Conservation (phyloP, 2,113 vertebrate genomes). For the Neoarius graeffei region DNA sequence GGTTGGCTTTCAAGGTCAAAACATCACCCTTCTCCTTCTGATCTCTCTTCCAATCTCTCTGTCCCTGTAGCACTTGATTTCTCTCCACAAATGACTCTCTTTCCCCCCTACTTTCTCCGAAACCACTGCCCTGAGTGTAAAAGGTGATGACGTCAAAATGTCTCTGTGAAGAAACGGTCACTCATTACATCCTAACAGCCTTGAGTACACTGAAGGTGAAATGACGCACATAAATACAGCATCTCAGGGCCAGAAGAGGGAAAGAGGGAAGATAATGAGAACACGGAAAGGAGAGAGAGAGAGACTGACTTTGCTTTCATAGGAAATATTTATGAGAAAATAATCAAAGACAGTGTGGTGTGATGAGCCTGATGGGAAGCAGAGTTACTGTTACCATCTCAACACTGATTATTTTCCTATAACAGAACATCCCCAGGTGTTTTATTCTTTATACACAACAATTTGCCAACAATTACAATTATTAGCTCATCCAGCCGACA, state of each 20-base stretch:
- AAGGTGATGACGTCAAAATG: slow-evolving; percentile 16
- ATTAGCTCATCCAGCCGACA: not conserved
- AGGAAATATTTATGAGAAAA: not conserved
- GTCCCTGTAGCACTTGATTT: no score
- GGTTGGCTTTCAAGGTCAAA: not conserved
- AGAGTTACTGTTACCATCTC: not conserved
- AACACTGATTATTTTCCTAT: not conserved
- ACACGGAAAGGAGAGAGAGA: not conserved
- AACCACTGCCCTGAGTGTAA: not conserved
- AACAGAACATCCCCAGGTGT: not conserved
- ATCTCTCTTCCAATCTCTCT: not conserved
- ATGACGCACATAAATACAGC: slow-evolving; percentile 18
- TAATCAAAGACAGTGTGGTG: not conserved
- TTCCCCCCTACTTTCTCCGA: not conserved
- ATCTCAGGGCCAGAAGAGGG: not conserved
- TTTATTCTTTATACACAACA: not conserved
- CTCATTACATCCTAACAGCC: not conserved
- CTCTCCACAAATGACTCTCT: not conserved
- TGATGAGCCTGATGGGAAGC: not conserved
- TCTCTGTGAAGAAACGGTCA: not conserved
- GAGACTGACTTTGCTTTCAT: not conserved
- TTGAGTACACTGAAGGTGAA: slow-evolving; percentile 12
- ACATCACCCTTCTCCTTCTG: not conserved
- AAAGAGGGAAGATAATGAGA: not conserved
- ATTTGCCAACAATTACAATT: not conserved